These are phyloP conservation scores for Desoria tigrina DNA, from an alignment of 2,888 invertebrate genomes.

Conservation along the genomic window DNA sequence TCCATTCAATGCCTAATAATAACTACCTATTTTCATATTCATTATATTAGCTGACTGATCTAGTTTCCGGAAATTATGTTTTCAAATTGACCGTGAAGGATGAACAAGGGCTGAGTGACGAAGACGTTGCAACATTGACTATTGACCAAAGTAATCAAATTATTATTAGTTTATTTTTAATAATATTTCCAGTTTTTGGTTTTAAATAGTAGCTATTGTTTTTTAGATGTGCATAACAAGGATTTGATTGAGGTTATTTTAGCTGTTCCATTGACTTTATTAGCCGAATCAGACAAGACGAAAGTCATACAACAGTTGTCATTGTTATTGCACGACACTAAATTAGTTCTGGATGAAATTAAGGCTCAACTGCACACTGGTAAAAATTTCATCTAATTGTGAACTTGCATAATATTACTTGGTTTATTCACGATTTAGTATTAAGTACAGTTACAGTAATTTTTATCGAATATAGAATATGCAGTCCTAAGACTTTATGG, in stretches of 20 bases:
- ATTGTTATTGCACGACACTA: slow-evolving; percentile 73
- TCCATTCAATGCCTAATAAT: no score
- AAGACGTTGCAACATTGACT: slow-evolving; percentile 79
- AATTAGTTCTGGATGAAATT: slow-evolving; percentile 59
- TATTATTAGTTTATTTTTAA: not conserved
- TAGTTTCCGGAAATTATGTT: slow-evolving; percentile 82
- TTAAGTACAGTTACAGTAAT: no score
- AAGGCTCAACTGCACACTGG: slow-evolving; percentile 46
- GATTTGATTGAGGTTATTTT: slow-evolving; percentile 80
- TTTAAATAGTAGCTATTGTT: slow-evolving; percentile 3
- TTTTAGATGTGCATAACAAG: slow-evolving; percentile 68
- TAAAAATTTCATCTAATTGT: slow-evolving; percentile 10
- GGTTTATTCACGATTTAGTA: no score
- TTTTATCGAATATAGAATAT: slow-evolving; percentile 39
- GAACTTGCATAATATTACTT: no score
- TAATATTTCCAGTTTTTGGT: no score
- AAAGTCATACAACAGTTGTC: slow-evolving; percentile 78
- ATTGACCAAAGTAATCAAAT: slow-evolving; percentile 66
- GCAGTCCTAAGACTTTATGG: slow-evolving; percentile 53
- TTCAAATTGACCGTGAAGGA: slow-evolving; percentile 88
- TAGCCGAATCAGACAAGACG: slow-evolving; percentile 72
- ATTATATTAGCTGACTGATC: slow-evolving; percentile 68
- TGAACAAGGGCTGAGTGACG: slow-evolving; percentile 79
- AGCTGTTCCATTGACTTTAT: slow-evolving; percentile 69
- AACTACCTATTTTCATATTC: not conserved